Evolutionary conservation across 2,888 invertebrate genomes (phyloP).

Genomic region (Rhingia rostrata): DNA sequence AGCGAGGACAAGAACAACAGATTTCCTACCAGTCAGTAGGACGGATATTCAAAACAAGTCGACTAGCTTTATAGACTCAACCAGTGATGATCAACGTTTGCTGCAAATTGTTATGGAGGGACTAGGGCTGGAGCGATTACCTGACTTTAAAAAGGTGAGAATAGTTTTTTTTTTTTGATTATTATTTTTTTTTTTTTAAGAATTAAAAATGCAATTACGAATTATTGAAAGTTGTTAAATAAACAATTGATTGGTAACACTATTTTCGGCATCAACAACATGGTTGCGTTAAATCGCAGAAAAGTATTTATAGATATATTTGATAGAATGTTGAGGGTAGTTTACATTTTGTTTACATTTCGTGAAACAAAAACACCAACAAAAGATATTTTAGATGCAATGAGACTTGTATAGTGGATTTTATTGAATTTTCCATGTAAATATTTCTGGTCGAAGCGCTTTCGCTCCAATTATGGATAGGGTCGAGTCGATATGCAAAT

Average conservation of each 20-base stretch:
- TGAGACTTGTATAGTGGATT: no score
- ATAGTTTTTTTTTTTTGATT: background rate
- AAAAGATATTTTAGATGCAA: no score
- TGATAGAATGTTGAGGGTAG: no score
- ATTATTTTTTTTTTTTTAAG: background rate
- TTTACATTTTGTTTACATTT: no score
- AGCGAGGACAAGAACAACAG: background rate
- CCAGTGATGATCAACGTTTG: conserved; percentile 76
- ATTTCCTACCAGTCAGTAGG: conserved; percentile 6
- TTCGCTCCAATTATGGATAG: no score
- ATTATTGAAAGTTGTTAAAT: background rate
- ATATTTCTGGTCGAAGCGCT: no score
- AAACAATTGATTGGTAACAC: background rate
- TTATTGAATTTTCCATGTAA: no score
- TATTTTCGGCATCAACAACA: background rate
- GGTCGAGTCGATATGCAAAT: no score
- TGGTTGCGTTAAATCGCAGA: no score
- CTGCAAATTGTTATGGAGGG: conserved; percentile 79
- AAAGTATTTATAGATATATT: no score
- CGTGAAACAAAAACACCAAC: no score
- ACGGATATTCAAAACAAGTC: conserved; percentile 18
- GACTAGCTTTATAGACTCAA: conserved; percentile 8
- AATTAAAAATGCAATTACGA: background rate
- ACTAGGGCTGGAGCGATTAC: conserved; percentile 78
- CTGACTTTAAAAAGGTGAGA: conserved; percentile 80